Evolutionary conservation across 2,888 invertebrate genomes (phyloP).

Genomic region (Doris montereyensis): DNA sequence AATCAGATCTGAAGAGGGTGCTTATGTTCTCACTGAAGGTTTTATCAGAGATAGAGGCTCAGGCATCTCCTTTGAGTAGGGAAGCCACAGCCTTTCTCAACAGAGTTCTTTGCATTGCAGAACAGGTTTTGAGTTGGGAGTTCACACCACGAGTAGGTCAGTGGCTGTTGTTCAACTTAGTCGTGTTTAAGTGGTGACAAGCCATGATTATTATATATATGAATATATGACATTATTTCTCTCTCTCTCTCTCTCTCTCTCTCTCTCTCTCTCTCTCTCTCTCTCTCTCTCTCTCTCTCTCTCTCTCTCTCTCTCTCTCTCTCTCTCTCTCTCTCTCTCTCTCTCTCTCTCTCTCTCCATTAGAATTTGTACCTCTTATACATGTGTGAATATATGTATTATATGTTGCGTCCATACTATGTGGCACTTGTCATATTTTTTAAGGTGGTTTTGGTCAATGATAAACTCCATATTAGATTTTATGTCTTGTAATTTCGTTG

Average conservation of each 20-base stretch:
- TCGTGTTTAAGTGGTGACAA: not conserved
- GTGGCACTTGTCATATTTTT: too few species aligned
- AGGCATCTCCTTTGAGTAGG: conserved; percentile 72
- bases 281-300: not conserved
- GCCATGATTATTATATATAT: not conserved
- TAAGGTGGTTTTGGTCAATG: too few species aligned
- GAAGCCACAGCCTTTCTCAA: conserved; percentile 68
- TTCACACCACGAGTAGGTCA: conserved; percentile 77
- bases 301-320: too few species aligned
- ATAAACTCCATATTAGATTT: too few species aligned
- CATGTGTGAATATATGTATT: too few species aligned
- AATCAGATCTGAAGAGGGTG: conserved; percentile 84
- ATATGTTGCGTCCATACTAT: too few species aligned
- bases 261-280: not conserved
- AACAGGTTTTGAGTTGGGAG: conserved; percentile 86
- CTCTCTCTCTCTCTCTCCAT: too few species aligned
- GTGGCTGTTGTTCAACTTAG: not conserved
- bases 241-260: not conserved
- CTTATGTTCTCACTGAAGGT: conserved; percentile 82
- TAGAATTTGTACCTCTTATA: too few species aligned
- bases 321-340: too few species aligned
- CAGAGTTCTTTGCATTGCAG: conserved; percentile 80
- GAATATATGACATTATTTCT: not conserved
- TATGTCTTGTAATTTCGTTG: too few species aligned
- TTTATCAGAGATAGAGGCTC: conserved; percentile 77